Base-by-base conservation (phyloP, 2,888 invertebrate genomes). In the Hypolimnas misippus region DNA sequence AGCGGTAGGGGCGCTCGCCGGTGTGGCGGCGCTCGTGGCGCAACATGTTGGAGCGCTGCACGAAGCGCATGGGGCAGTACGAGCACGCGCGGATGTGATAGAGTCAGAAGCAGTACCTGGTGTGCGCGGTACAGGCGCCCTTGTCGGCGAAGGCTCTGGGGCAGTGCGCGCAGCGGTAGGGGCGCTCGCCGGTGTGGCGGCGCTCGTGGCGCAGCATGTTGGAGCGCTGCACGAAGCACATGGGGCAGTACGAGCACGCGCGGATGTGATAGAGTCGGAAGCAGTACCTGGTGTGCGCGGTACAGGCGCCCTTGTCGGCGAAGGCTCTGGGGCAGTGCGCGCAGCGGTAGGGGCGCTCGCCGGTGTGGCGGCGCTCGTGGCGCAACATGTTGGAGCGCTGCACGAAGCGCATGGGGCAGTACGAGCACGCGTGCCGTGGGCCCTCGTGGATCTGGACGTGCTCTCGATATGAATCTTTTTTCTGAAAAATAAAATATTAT, bases 361-460 rank as follows among this genome's bases (percentile, higher is more conserved):
- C 93, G 0, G 93, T 93, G 76, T 93, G 93, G 0, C 93, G 83
- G 0, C 93, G 86, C 72, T 93, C 92, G 78, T 93, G 93, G 0
- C 93, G 87, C 57, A 93, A 75, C 86, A 93, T 89, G 83, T 93
- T 93, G 62, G 93, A 93, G 46, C 93, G 90, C 73, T 93, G 93
- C 35, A 93, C 93, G 84, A 93, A 94, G 10, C 92, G 87, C 86
- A 93, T 93, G 14, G 93, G 90, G 73, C 93, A 94, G 79, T 93
- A 93, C 31, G 93, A 93, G 76, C 93, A 94, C 60, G 93, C 93
- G 81, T 93, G 93, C 0, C 92, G 88, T 0, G 93, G 93, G 0
- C 93, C 93, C 65, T 89, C 89, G 86, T 94, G 93, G 67, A 93
- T 94, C 67, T 90, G 84, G 0, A 93, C 77, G 82, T 94, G 93